A percentile compares a stretch with the other conserved stretches of the same genome.
phyloP scores from a whole-genome alignment of 2,888 invertebrate genomes.

The Tridacna crocea region DNA sequence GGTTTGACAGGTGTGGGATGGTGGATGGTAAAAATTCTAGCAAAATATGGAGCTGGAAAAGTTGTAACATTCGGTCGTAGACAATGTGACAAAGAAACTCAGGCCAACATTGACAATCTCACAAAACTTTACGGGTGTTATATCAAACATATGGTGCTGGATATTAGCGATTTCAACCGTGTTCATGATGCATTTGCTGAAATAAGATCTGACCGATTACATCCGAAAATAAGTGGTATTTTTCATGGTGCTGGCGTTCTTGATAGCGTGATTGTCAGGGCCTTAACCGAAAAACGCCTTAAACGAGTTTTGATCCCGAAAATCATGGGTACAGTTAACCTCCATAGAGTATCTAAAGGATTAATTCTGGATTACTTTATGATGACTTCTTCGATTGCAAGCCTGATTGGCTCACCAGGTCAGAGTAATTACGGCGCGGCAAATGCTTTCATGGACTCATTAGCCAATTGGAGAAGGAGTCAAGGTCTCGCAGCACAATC shows the following conservation, averaged over 20 bases:
- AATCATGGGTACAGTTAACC: neutral
- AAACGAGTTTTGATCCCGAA: constrained; percentile 10
- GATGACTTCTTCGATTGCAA: constrained; percentile 1
- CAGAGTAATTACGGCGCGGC: constrained; percentile 18
- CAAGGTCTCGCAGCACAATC: constrained; percentile 3
- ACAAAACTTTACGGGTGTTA: neutral
- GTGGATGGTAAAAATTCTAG: constrained; percentile 60
- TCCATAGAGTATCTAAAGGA: neutral
- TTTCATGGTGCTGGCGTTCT: constrained; percentile 21
- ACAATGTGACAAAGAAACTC: neutral
- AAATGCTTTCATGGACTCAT: constrained; percentile 19
- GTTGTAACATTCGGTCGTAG: constrained; percentile 62
- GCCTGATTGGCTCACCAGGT: neutral
- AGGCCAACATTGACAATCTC: neutral
- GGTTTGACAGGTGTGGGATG: constrained; percentile 73
- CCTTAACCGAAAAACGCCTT: neutral
- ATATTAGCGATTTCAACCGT: neutral
- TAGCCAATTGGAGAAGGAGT: neutral
- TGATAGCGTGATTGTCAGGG: neutral
- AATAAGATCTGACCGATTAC: neutral
- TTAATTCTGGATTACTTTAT: neutral
- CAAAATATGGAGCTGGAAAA: constrained; percentile 65
- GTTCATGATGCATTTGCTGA: neutral
- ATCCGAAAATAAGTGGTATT: constrained; percentile 4
- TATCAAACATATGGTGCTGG: neutral